Base-by-base conservation (phyloP, 2,113 vertebrate genomes). In the Catagonus wagneri region DNA sequence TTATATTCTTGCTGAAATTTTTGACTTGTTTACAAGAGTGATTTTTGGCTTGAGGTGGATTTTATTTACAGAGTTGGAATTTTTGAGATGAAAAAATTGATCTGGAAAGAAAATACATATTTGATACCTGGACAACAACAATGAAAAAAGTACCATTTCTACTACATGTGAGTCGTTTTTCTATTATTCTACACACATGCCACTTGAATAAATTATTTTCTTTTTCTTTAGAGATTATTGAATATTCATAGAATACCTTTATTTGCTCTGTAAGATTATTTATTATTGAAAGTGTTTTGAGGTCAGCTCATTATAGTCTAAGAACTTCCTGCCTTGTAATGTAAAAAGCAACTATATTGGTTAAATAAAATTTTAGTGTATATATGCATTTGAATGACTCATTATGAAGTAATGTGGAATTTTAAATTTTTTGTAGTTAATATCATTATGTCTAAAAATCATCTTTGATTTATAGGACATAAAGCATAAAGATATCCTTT, bases 281-380 rank as follows among this genome's bases (percentile, higher is more conserved):
- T 87, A 44, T 91, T 89, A 50, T 78, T 85, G 61, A 89, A 90
- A 95, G 72, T 89, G 14, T 93, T 92, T 96, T 89, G 44, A 96
- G 72, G 60, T 61, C 50, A 94, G 16, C 6, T 91, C 3, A 74
- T 76, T 91, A 11, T 81, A 32, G 29, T 66, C 74, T 69, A 11
- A 66, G 52, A 96, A 68, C 20, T 17, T 50, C 76, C 74, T 96
- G n/a, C 15, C 12, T 69, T 89, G 6, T 56, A 71, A 96, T 65
- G 56, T 85, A 71, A 89, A 78, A 68, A 68, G 2, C 29, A 66
- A n/a, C 15, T 22, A 23, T 65, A 68, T n/a, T 71, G 20, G 4
- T 91, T 71, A 96, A 93, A 36, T 52, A 36, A 90, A 79, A 27
- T 61, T 90, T 94, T 84, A 94, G 50, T 34, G 11, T 93, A 61